Evolutionary conservation across 2,888 invertebrate species (phyloP).

Genomic region (Xestobium rufovillosum): DNA sequence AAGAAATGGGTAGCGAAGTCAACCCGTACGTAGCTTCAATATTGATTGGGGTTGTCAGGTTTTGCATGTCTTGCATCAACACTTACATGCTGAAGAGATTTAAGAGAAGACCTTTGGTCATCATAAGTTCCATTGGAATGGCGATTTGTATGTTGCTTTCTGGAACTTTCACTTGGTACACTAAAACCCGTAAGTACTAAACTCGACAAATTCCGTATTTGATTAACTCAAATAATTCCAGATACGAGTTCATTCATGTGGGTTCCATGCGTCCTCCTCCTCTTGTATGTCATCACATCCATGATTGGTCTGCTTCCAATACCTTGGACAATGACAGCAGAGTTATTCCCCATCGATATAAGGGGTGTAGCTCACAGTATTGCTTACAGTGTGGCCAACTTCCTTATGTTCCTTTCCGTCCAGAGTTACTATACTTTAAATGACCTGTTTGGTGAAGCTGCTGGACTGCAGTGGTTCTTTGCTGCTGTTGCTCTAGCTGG

Average conservation of each 20-base stretch:
- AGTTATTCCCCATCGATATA: constrained; percentile 54
- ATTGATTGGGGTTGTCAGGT: constrained; percentile 49
- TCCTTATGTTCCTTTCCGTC: constrained; percentile 52
- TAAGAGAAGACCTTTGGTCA: constrained; percentile 47
- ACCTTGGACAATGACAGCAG: constrained; percentile 61
- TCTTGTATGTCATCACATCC: constrained; percentile 51
- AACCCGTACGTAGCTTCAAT: constrained; percentile 51
- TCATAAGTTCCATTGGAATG: constrained; percentile 50
- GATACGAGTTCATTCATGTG: constrained; percentile 37
- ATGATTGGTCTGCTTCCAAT: constrained; percentile 55
- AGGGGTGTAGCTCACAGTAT: constrained; percentile 53
- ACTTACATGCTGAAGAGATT: constrained; percentile 49
- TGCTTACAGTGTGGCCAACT: constrained; percentile 50
- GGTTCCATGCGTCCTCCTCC: constrained; percentile 47
- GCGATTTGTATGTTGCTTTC: constrained; percentile 50
- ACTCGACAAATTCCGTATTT: neutral
- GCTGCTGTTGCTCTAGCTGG: constrained; percentile 43
- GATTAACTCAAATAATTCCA: constrained; percentile 16
- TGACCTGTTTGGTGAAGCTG: constrained; percentile 41
- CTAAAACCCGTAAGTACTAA: constrained; percentile 38
- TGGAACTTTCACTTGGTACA: constrained; percentile 47
- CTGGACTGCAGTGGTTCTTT: constrained; percentile 51
- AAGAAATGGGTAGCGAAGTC: constrained; percentile 48
- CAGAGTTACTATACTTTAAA: constrained; percentile 44
- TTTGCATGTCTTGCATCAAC: constrained; percentile 51